phyloP scores from a whole-genome alignment of 2,113 vertebrate genomes.

The Leucosticte australis region DNA sequence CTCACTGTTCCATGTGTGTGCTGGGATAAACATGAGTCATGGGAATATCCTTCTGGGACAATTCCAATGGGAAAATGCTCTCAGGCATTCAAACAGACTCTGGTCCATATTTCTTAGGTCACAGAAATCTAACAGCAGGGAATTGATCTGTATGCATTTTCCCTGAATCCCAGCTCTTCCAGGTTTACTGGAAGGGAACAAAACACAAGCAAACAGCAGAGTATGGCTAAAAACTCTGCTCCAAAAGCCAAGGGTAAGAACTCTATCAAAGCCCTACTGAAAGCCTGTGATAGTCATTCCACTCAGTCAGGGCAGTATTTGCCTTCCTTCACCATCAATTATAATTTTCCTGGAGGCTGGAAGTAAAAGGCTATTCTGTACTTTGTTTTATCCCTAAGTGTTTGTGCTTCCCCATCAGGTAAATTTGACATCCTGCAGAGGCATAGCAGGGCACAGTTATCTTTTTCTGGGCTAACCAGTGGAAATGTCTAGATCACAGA shows the following conservation, averaged over 20 bases:
- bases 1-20: background rate
- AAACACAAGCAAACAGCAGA: background rate
- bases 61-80: background rate
- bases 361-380: background rate
- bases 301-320: background rate
- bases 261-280: background rate
- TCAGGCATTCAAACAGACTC: background rate
- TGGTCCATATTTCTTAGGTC: background rate
- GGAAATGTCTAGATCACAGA: background rate
- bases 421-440: background rate
- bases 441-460: background rate
- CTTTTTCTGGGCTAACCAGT: background rate
- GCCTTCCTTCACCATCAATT: background rate
- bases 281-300: background rate
- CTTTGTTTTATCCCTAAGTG: background rate
- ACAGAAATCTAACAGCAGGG: background rate
- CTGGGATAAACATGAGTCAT: background rate
- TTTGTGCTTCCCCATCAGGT: background rate
- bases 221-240: background rate
- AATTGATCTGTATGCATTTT: background rate
- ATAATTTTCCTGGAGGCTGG: background rate
- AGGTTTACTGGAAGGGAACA: background rate
- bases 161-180: background rate
- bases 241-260: background rate
- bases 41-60: background rate